Conservation (phyloP, 2,888 invertebrate species). For the Deroplatys truncata region DNA sequence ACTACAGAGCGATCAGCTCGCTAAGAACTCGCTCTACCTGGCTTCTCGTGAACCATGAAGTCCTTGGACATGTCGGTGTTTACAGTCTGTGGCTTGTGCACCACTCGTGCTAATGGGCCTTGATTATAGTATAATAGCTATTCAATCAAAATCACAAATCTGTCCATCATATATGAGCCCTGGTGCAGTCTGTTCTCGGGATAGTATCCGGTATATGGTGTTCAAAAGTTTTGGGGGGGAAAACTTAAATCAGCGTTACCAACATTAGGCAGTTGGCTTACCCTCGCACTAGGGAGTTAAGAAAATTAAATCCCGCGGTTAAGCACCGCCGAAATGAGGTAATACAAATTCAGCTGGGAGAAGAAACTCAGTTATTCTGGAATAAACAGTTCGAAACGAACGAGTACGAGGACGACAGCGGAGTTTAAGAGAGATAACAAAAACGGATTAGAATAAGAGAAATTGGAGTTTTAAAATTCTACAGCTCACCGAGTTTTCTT, state of each 20-base stretch:
- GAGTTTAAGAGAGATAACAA: neutral
- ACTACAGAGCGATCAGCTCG: no score
- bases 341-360: neutral
- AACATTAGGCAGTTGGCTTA: neutral
- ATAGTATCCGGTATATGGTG: no score
- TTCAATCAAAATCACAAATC: no score
- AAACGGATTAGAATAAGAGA: neutral
- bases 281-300: neutral
- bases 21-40: no score
- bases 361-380: neutral
- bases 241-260: neutral
- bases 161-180: no score
- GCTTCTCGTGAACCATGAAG: no score
- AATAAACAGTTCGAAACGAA: neutral
- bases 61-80: no score
- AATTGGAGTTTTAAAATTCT: neutral
- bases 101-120: no score
- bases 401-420: neutral
- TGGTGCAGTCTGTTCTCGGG: no score
- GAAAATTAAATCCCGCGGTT: neutral
- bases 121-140: no score
- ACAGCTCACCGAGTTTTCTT: neutral
- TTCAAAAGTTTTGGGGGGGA: neutral
- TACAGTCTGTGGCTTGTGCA: no score
- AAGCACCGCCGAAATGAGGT: neutral